Evolutionary conservation across 1,140 invertebrate genomes (phyloP), one percentile per base, ranked within the genome.

Genomic region (Drosophila kurseongensis): DNA sequence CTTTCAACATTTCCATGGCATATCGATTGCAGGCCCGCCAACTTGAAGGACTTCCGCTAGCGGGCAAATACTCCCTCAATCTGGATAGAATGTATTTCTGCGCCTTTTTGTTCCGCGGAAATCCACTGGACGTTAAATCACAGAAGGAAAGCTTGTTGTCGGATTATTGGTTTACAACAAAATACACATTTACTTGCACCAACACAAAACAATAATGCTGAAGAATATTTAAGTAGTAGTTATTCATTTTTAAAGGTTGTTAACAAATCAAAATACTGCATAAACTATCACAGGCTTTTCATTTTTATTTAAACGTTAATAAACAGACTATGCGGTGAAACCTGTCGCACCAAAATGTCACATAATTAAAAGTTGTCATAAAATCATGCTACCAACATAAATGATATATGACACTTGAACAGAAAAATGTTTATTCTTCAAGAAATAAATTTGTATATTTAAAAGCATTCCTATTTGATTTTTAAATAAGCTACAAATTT

Each of bases 11-110:
- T 52, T 41, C 42, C 59, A 65, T 50, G 66, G 40, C 54, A 50
- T 50, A 71, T 72, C 68, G 68, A 76, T 75, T 66, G 69, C 52
- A 5, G 9, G 18, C 9, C 18, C 6, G n/a, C 48, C 23, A 72
- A 41, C 32, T 41, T 57, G 27, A 75, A 74, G 56, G 68, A 61
- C 69, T 73, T 73, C 69, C 69, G 55, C 41, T 56, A 27, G 32
- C 13, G 65, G 48, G 36, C 50, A 14, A 67, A 10, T 18, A 38
- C 63, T 16, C 51, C 67, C 56, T 50, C 65, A 42, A 7, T 14
- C 52, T 16, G 12, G 13, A 60, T 16, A 23, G 42, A 36, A 51
- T 35, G 48, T 12, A 14, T 18, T 3, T 29, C 23, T 29, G 4
- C 29, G 23, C 3, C 23, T 27, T 27, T 27, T 12, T 7, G 4